Evolutionary conservation across 2,797 vertebrate species (phyloP), one percentile per base, ranked within the genome.

Genomic region (Paratrypauchen microcephalus): DNA sequence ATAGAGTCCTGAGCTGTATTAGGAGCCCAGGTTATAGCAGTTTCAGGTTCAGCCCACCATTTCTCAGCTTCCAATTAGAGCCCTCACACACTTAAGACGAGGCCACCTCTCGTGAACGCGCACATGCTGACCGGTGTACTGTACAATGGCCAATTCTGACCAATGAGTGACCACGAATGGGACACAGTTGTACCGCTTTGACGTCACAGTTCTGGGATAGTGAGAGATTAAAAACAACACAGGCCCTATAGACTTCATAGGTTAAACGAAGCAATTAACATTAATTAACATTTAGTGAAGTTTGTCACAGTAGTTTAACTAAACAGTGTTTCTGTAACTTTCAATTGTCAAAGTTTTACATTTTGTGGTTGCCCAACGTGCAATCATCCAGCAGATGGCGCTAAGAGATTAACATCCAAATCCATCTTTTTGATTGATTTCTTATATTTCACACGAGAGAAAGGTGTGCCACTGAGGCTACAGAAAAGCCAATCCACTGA

Each of bases 301-400:
- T 39, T 23, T 36, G 32, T 39, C 19, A n/a, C 6, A 60, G 30
- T n/a, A 32, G 18, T 54, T 54, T 21, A 54, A 2, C n/a, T 11
- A 23, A 23, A 23, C 2, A 6, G 6, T 19, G 47, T 48, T 48
- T 19, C 18, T 19, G 16, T 16, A 19, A 48, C 47, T 48, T 48
- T 48, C 6, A 6, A 7, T 7, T 36, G 8, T 19, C 47, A 19
- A 18, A 50, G 4, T 18, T 5, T 16, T 19, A 6, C n/a, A 52
- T 21, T 52, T 52, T 52, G 50, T 19, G 47, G 47, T 21, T 52
- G 19, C 8, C 15, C 18, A 47, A 21, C 23, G 6, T 47, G 1
- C 5, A 47, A 18, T 16, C 56, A 48, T 68, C 82, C 87, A 86
- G 83, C 61, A 86, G 84, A 78, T 77, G 83, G 77, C 19, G 75